Conservation (phyloP, 2,797 vertebrate genomes). For the Microcaecilia unicolor region DNA sequence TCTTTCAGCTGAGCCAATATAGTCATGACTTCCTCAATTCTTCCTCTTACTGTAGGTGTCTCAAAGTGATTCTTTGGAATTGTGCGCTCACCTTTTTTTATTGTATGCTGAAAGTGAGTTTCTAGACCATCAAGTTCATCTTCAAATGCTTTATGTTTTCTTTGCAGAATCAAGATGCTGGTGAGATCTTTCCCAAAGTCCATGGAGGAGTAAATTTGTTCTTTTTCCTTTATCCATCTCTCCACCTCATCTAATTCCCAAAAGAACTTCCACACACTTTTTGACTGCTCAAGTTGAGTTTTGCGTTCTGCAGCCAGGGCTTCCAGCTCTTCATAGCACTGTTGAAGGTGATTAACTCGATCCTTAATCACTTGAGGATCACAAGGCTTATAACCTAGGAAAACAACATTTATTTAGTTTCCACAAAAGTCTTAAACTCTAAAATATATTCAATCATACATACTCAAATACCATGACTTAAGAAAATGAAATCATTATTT, state of each 20-base stretch:
- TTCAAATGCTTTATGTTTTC: slow-evolving; percentile 86
- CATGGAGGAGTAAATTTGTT: slow-evolving; percentile 85
- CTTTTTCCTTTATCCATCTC: slow-evolving; percentile 92
- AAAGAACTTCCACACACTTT: slow-evolving; percentile 83
- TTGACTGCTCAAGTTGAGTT: slow-evolving; percentile 76
- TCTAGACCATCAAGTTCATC: slow-evolving; percentile 77
- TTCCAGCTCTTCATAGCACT: slow-evolving; percentile 77
- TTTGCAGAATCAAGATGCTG: slow-evolving; percentile 77
- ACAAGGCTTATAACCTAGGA: slow-evolving; percentile 86
- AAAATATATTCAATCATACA: too few species aligned
- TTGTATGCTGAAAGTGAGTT: slow-evolving; percentile 55
- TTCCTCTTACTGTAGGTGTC: slow-evolving; percentile 56
- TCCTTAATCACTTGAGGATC: slow-evolving; percentile 86
- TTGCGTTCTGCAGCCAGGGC: slow-evolving; percentile 68
- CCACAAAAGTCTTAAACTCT: too few species aligned
- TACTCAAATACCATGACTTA: too few species aligned
- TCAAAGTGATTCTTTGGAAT: slow-evolving; percentile 64
- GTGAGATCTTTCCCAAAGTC: slow-evolving; percentile 92
- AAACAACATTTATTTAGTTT: too few species aligned
- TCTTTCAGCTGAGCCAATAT: slow-evolving; percentile 88
- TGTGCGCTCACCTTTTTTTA: slow-evolving; percentile 68
- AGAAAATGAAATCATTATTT: too few species aligned
- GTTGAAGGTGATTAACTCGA: slow-evolving; percentile 77
- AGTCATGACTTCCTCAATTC: slow-evolving; percentile 55
- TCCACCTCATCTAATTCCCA: slow-evolving; percentile 89